These are phyloP conservation scores for Osmerus mordax DNA, from an alignment of 2,113 vertebrate species.

Conservation along the genomic window DNA sequence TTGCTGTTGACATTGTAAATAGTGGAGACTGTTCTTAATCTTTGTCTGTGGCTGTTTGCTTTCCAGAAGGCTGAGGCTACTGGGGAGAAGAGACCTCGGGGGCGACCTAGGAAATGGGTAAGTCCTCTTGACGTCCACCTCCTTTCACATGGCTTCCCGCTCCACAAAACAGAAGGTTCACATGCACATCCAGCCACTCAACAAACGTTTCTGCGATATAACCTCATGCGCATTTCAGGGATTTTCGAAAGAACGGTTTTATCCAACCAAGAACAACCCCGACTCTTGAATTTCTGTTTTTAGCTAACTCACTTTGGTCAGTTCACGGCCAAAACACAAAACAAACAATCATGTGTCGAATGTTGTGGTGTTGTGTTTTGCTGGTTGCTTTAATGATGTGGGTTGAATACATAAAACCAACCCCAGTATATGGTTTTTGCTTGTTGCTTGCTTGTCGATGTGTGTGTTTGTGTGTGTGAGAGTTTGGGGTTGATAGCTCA, in stretches of 20 bases:
- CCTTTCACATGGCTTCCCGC: not conserved
- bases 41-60: conserved; percentile 2
- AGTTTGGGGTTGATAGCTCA: conserved; percentile 25
- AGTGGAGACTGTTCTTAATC: too few species aligned
- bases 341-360: not conserved
- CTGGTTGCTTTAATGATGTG: conserved; percentile 20
- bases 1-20: too few species aligned
- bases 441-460: conserved; percentile 16
- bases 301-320: not conserved
- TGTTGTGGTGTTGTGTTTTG: not conserved
- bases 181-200: too few species aligned
- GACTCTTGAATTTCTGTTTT: too few species aligned
- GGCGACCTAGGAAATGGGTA: conserved; percentile 74
- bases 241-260: too few species aligned
- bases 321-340: not conserved
- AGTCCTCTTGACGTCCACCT: conserved; percentile 23
- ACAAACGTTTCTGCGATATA: too few species aligned
- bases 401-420: conserved; percentile 10
- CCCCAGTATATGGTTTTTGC: not conserved
- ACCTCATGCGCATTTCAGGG: too few species aligned
- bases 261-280: too few species aligned
- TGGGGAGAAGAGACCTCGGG: conserved; percentile 68
- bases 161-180: too few species aligned
- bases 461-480: conserved; percentile 11
- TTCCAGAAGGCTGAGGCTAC: conserved; percentile 66